Evolutionary conservation across 2,797 vertebrate species (phyloP).

Genomic region (Myoxocephalus aenaeus): DNA sequence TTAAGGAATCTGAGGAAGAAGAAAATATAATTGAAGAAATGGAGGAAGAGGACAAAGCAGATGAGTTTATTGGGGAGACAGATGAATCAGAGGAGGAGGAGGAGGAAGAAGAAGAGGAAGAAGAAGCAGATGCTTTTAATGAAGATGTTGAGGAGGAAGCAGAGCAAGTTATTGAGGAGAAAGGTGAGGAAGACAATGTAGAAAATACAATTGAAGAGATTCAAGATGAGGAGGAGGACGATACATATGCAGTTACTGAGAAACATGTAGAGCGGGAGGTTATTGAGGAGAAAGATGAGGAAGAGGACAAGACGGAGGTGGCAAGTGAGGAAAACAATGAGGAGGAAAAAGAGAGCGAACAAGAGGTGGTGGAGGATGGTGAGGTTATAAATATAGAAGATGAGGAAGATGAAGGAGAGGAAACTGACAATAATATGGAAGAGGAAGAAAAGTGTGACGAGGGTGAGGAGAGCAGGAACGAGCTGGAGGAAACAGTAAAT

Average conservation of each 20-base stretch:
- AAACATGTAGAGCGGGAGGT: not conserved
- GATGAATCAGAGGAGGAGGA: not conserved
- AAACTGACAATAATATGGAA: conserved; percentile 1
- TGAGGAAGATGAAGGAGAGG: conserved; percentile 14
- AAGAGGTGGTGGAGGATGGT: conserved; percentile 3
- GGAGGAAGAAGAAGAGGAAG: not conserved
- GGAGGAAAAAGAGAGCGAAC: not conserved
- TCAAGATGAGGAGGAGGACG: not conserved
- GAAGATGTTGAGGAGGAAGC: not conserved
- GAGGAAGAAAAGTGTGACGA: conserved; percentile 33
- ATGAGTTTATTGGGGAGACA: not conserved
- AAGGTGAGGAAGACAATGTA: not conserved
- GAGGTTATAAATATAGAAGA: conserved; percentile 17
- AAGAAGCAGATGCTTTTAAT: too few species aligned
- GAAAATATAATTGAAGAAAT: not conserved
- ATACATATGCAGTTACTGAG: not conserved
- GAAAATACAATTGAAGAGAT: not conserved
- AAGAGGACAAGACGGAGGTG: not conserved
- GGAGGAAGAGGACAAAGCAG: not conserved
- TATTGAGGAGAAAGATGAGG: not conserved
- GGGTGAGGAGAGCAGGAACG: conserved; percentile 10
- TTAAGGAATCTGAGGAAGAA: not conserved
- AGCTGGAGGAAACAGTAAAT: not conserved
- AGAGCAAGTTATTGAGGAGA: not conserved
- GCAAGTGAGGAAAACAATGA: conserved; percentile 9